phyloP scores from a whole-genome alignment of 2,888 invertebrate species.

The Eupithecia vulgata region DNA sequence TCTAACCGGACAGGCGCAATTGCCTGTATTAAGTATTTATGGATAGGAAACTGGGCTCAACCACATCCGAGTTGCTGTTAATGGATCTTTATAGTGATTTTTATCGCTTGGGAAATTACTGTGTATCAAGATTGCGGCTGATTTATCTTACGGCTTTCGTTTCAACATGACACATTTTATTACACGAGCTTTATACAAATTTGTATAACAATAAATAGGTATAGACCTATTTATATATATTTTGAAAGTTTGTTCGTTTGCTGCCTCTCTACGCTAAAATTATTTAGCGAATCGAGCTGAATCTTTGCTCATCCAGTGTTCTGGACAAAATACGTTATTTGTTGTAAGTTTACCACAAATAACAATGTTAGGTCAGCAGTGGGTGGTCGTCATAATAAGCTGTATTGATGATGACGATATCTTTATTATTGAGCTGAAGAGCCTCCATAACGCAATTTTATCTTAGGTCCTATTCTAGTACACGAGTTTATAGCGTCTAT shows the following conservation, averaged over 20 bases:
- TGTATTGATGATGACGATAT: neutral
- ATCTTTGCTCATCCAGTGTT: neutral
- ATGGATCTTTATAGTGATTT: slow-evolving; percentile 27
- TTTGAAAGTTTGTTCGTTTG: neutral
- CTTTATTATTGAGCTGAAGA: neutral
- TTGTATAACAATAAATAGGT: neutral
- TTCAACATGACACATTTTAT: slow-evolving; percentile 2
- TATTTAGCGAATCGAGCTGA: neutral
- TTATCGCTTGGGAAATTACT: slow-evolving; percentile 21
- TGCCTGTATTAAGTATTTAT: slow-evolving; percentile 22
- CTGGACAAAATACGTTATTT: too few relatives aligned
- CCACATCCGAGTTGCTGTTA: slow-evolving; percentile 27
- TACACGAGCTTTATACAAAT: neutral
- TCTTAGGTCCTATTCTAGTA: neutral
- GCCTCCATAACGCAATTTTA: neutral
- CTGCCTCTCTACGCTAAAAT: neutral
- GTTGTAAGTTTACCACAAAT: neutral
- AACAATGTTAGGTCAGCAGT: neutral
- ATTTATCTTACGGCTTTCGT: neutral
- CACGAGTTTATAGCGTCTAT: neutral
- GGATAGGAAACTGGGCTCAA: slow-evolving; percentile 26
- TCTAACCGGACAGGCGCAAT: slow-evolving; percentile 13
- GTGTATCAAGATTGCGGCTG: slow-evolving; percentile 1
- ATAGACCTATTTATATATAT: neutral
- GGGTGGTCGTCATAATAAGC: neutral